Conservation (phyloP, 2,888 invertebrate genomes). For the Ormyrus rosae region DNA sequence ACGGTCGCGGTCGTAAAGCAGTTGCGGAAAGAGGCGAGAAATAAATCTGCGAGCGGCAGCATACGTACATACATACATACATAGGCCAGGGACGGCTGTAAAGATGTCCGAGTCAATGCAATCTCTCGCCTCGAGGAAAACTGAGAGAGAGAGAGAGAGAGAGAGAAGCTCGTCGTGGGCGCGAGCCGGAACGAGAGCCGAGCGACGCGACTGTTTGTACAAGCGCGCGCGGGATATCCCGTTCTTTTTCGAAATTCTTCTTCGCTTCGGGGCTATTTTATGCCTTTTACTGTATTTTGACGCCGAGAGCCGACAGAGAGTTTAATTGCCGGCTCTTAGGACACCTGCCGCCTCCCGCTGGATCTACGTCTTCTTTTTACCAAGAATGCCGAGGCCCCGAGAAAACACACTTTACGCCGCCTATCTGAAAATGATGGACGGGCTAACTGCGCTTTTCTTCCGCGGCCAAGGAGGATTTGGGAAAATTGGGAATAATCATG, state of each 20-base stretch:
- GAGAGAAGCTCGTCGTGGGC: conserved; percentile 27
- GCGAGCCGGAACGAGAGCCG: not conserved
- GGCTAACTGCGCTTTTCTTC: too few species aligned
- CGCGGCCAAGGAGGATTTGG: too few species aligned
- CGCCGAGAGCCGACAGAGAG: conserved; percentile 4
- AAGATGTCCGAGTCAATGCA: conserved; percentile 24
- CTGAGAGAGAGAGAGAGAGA: not conserved
- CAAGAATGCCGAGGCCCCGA: not conserved
- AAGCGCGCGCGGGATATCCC: conserved; percentile 8
- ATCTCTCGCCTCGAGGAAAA: not conserved
- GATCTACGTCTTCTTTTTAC: conserved; percentile 15
- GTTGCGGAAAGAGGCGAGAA: conserved; percentile 6
- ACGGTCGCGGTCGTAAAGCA: not conserved
- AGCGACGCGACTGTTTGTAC: not conserved
- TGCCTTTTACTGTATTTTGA: conserved; percentile 48
- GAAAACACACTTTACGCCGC: too few species aligned
- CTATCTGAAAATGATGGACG: too few species aligned
- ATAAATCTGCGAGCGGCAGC: not conserved
- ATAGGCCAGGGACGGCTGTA: conserved; percentile 1
- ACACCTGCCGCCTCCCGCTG: not conserved
- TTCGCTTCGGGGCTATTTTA: conserved; percentile 11
- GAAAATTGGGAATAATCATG: too few species aligned
- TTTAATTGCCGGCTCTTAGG: conserved; percentile 24
- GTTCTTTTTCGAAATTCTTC: conserved; percentile 41
- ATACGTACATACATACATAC: too few species aligned